phyloP scores from a whole-genome alignment of 2,888 invertebrate genomes.

The Noctua comes region DNA sequence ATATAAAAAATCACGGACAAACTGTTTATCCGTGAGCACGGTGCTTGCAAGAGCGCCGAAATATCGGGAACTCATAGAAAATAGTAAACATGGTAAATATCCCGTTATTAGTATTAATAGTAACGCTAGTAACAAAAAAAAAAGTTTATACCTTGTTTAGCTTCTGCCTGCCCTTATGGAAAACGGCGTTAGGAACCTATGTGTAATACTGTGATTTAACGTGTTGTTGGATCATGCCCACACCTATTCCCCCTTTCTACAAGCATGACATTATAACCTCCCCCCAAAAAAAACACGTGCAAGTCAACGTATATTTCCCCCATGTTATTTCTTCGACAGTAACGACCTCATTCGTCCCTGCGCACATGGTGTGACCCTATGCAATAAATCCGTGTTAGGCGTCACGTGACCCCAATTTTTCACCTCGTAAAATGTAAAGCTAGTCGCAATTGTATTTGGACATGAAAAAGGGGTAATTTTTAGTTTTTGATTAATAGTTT shows the following conservation, averaged over 20 bases:
- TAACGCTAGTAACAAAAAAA: too few species aligned
- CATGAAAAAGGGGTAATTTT: constrained; percentile 48
- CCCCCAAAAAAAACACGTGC: not conserved
- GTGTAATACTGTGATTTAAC: not conserved
- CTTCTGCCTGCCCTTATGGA: not conserved
- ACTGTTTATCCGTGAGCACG: too few species aligned
- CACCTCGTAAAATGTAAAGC: constrained; percentile 76
- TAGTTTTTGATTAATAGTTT: not conserved
- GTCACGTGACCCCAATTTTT: constrained; percentile 75
- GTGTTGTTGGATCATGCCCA: not conserved
- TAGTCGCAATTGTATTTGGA: constrained; percentile 64
- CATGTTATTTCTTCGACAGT: constrained; percentile 34
- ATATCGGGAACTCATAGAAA: too few species aligned
- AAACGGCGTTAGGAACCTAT: not conserved
- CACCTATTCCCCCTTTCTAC: not conserved
- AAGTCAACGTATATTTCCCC: constrained; percentile 23
- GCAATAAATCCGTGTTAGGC: constrained; percentile 70
- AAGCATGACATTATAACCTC: not conserved
- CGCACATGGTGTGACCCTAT: constrained; percentile 61
- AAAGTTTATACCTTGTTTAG: not conserved
- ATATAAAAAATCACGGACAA: too few species aligned
- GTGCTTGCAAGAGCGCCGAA: too few species aligned
- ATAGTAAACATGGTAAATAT: too few species aligned
- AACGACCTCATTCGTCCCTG: constrained; percentile 55
- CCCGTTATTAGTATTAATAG: too few species aligned